Evolutionary conservation across 2,113 vertebrate genomes (phyloP).

Genomic region (Dasyurus viverrinus): DNA sequence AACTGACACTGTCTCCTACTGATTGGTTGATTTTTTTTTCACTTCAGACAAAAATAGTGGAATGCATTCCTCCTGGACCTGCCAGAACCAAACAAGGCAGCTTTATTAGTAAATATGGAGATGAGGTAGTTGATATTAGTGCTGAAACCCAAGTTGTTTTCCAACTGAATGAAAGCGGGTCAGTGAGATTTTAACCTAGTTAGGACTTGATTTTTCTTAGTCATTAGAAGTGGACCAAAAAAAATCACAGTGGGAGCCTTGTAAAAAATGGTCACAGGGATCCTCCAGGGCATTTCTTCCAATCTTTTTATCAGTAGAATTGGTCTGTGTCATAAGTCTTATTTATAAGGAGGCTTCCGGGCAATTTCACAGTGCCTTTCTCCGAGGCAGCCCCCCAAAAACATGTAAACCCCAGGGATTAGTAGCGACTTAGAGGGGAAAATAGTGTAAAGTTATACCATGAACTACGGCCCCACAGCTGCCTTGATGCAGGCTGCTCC

Average conservation of each 20-base stretch:
- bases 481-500: slow-evolving; percentile 77
- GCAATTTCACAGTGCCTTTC: slow-evolving; percentile 88
- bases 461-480: slow-evolving; percentile 79
- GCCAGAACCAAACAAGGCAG: neutral
- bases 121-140: slow-evolving; percentile 29
- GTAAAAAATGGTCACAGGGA: slow-evolving; percentile 75
- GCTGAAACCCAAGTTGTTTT: slow-evolving; percentile 7
- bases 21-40: neutral
- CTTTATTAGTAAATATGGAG: slow-evolving; percentile 54
- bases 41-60: slow-evolving; percentile 6
- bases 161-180: slow-evolving; percentile 49
- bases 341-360: slow-evolving; percentile 87
- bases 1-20: neutral
- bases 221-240: slow-evolving; percentile 75
- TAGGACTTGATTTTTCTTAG: slow-evolving; percentile 60
- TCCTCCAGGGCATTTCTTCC: slow-evolving; percentile 78
- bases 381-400: slow-evolving; percentile 82
- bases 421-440: slow-evolving; percentile 85
- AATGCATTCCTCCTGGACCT: neutral
- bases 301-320: slow-evolving; percentile 82
- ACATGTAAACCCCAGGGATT: slow-evolving; percentile 87
- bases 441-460: slow-evolving; percentile 85
- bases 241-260: slow-evolving; percentile 72
- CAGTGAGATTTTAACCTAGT: slow-evolving; percentile 63
- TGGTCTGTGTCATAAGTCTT: slow-evolving; percentile 84